Percentiles rank a stretch among this genome's conserved stretches.
These are phyloP conservation scores for Drosophila subpulchrella DNA, from an alignment of 1,140 invertebrate genomes.

Conservation along the genomic window DNA sequence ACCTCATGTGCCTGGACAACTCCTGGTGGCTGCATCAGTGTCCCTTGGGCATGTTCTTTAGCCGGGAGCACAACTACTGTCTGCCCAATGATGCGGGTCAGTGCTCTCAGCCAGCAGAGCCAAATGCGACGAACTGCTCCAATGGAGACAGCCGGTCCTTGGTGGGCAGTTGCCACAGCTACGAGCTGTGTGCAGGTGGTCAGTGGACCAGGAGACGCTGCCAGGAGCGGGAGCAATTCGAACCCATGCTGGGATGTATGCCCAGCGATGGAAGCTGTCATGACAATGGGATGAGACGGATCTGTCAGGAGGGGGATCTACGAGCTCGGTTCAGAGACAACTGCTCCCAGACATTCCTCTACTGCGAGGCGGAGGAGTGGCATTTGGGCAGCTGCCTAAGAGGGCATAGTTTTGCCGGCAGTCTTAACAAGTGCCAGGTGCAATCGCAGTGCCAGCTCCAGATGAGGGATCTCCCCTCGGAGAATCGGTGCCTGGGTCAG, in stretches of 20 bases:
- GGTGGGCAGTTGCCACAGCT: slow-evolving; percentile 62
- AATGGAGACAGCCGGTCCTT: slow-evolving; percentile 35
- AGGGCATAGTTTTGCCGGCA: slow-evolving; percentile 44
- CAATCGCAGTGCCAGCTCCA: slow-evolving; percentile 26
- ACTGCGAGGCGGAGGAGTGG: slow-evolving; percentile 67
- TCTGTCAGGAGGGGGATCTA: slow-evolving; percentile 45
- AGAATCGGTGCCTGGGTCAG: slow-evolving; percentile 44
- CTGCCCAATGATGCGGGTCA: slow-evolving; percentile 57
- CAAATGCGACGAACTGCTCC: slow-evolving; percentile 12
- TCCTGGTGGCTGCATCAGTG: slow-evolving; percentile 76
- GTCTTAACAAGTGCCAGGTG: slow-evolving; percentile 38
- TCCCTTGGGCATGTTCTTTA: slow-evolving; percentile 76
- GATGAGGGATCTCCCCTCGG: background rate
- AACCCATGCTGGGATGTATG: slow-evolving; percentile 56
- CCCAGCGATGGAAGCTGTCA: slow-evolving; percentile 62
- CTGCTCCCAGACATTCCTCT: slow-evolving; percentile 64
- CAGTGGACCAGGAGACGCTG: slow-evolving; percentile 53
- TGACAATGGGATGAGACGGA: slow-evolving; percentile 55
- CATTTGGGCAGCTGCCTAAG: slow-evolving; percentile 56
- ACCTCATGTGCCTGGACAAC: slow-evolving; percentile 76
- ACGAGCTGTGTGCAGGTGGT: slow-evolving; percentile 46
- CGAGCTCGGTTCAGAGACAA: slow-evolving; percentile 33
- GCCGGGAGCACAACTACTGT: slow-evolving; percentile 65
- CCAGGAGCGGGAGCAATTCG: slow-evolving; percentile 47
- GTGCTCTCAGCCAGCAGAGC: slow-evolving; percentile 14